Percentiles rank a stretch among this genome's conserved stretches.
Evolutionary conservation across 2,888 invertebrate genomes (phyloP).

Genomic region (Cynaeus angustus): DNA sequence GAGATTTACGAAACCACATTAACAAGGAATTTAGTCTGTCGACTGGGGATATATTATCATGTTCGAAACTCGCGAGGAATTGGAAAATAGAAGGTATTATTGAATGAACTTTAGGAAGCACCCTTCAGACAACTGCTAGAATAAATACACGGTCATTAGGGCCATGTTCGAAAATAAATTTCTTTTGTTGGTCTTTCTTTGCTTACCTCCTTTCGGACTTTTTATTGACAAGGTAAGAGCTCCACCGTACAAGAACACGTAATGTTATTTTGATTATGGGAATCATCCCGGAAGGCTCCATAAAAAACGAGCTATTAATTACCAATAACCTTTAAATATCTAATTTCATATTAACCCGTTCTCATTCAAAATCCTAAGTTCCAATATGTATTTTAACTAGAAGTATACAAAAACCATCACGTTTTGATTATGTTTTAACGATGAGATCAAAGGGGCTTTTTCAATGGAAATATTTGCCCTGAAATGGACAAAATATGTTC

Average conservation of each 20-base stretch:
- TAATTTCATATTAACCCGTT: no score
- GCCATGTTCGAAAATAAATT: constrained; percentile 33
- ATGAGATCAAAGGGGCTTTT: no score
- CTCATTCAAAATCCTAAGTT: no score
- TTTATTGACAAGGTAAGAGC: constrained; percentile 25
- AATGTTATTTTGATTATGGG: constrained; percentile 38
- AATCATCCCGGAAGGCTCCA: not conserved
- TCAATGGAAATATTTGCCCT: no score
- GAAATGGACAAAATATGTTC: no score
- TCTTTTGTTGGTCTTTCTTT: constrained; percentile 18
- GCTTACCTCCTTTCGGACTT: constrained; percentile 15
- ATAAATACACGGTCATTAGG: constrained; percentile 28
- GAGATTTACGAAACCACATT: constrained; percentile 20
- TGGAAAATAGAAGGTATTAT: constrained; percentile 29
- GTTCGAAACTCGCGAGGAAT: constrained; percentile 22
- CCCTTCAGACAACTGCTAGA: constrained; percentile 22
- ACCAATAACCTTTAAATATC: no score
- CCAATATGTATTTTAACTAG: no score
- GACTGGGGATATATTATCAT: constrained; percentile 29
- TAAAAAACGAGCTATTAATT: not conserved
- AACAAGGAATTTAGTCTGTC: constrained; percentile 23
- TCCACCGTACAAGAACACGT: constrained; percentile 5
- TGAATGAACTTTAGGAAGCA: constrained; percentile 29
- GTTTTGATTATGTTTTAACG: no score
- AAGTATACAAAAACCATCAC: no score